phyloP scores from a whole-genome alignment of 2,888 invertebrate genomes.

The Imbricaverruca yamaguchii region DNA sequence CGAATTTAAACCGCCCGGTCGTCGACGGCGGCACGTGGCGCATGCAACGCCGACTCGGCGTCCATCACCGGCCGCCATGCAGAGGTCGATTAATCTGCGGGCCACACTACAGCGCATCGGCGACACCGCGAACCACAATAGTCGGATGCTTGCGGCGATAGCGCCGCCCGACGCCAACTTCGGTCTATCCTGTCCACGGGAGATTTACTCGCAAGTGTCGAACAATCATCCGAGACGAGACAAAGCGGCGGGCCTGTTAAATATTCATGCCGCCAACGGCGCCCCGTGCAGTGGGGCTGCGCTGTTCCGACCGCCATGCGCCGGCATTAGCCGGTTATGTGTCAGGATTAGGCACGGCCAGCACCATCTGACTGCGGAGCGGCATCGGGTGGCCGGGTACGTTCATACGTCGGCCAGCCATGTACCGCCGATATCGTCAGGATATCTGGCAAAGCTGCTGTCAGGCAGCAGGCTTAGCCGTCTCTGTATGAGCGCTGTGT shows the following conservation, averaged over 20 bases:
- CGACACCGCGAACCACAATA: neutral
- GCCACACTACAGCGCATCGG: neutral
- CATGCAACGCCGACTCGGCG: neutral
- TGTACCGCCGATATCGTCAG: too few species aligned
- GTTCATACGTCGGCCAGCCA: too few species aligned
- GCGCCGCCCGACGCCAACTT: neutral
- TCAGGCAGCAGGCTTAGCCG: too few species aligned
- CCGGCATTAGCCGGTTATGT: too few species aligned
- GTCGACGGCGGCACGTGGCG: neutral
- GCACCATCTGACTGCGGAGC: too few species aligned
- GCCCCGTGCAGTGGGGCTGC: neutral
- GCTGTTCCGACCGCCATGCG: too few species aligned
- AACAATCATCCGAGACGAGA: neutral
- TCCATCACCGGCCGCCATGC: neutral
- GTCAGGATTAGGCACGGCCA: too few species aligned
- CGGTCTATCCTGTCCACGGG: neutral
- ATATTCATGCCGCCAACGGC: slow-evolving; percentile 14
- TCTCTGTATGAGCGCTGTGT: too few species aligned
- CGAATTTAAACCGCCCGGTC: neutral
- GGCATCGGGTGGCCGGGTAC: too few species aligned
- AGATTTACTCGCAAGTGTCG: neutral
- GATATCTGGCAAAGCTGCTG: too few species aligned
- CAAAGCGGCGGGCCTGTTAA: neutral
- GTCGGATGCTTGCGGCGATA: neutral
- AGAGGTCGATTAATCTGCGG: too few species aligned